Conservation (phyloP, 2,888 invertebrate genomes). For the Synanthedon tipuliformis region DNA sequence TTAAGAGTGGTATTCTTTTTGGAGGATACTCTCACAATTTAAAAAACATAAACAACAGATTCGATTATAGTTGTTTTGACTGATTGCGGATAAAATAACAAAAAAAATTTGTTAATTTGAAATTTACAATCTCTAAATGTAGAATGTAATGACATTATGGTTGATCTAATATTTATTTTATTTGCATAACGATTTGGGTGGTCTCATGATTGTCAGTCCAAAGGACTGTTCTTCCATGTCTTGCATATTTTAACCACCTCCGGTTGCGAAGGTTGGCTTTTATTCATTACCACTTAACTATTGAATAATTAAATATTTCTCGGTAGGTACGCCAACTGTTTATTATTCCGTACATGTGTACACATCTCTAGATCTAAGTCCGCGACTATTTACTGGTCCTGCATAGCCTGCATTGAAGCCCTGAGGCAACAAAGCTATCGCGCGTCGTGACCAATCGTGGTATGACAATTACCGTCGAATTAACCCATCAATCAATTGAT, state of each 20-base stretch:
- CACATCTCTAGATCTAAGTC: not conserved
- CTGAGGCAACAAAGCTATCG: conserved; percentile 4
- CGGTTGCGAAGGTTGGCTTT: not conserved
- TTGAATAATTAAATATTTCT: not conserved
- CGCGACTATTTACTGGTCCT: not conserved
- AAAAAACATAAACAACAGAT: too few species aligned
- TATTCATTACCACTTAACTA: not conserved
- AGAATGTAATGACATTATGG: too few species aligned
- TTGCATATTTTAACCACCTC: not conserved
- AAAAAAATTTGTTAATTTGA: too few species aligned
- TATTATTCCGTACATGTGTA: not conserved
- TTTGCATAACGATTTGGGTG: too few species aligned
- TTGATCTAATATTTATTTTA: too few species aligned
- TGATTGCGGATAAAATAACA: too few species aligned
- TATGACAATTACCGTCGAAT: conserved; percentile 51
- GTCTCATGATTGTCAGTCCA: too few species aligned
- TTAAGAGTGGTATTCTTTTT: too few species aligned
- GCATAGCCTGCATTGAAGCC: conserved; percentile 1
- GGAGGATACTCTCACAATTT: too few species aligned
- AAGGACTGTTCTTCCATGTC: not conserved
- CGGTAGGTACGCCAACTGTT: not conserved
- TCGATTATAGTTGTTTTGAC: too few species aligned
- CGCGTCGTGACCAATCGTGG: conserved; percentile 49
- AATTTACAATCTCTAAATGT: too few species aligned
- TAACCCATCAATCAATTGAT: conserved; percentile 57